Conservation (phyloP, 2,888 invertebrate genomes). For the Petrolisthes cinctipes region DNA sequence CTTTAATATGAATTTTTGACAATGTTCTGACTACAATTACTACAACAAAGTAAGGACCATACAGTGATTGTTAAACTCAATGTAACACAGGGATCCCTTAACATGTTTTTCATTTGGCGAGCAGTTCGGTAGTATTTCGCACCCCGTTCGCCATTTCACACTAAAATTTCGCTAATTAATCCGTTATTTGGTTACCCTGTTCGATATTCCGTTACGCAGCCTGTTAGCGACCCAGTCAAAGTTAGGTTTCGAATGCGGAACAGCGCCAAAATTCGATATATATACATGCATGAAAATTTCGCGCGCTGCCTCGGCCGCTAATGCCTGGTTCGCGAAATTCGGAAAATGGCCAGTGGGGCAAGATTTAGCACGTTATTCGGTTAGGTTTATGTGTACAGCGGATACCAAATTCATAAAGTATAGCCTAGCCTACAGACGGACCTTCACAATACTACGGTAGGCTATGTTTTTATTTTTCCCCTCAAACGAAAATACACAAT, state of each 20-base stretch:
- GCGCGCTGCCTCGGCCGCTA: not conserved
- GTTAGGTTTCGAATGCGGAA: not conserved
- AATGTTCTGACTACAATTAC: too few species aligned
- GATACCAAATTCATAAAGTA: constrained; percentile 3
- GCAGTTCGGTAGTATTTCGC: too few species aligned
- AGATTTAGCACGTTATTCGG: constrained; percentile 18
- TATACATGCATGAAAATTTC: not conserved
- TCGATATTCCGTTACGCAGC: constrained; percentile 1
- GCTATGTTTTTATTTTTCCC: too few species aligned
- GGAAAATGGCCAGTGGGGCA: not conserved
- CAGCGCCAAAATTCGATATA: not conserved
- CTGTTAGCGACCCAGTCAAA: not conserved
- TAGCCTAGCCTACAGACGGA: not conserved
- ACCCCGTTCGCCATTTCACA: not conserved
- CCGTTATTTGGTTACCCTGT: not conserved
- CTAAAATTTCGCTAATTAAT: not conserved
- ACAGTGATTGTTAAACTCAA: too few species aligned
- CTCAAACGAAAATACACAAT: too few species aligned
- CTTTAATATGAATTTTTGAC: too few species aligned
- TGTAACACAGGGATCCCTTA: too few species aligned
- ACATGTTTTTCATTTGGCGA: too few species aligned
- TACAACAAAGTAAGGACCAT: too few species aligned
- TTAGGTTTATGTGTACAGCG: constrained; percentile 7
- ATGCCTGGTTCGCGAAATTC: constrained; percentile 9
- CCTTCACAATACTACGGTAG: too few species aligned